phyloP scores from a whole-genome alignment of 2,113 vertebrate genomes.

The Ceyx margarethae region DNA sequence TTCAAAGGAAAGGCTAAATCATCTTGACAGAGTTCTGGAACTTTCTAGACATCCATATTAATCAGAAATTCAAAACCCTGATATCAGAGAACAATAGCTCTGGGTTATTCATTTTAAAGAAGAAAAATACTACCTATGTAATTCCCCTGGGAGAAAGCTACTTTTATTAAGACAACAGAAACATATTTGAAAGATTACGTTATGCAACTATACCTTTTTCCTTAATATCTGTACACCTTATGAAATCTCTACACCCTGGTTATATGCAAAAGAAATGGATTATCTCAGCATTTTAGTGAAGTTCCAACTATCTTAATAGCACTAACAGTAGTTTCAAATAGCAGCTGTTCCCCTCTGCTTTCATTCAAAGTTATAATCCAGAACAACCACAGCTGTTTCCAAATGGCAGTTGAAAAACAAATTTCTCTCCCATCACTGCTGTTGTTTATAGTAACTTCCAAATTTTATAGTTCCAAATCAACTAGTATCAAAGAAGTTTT shows the following conservation, averaged over 20 bases:
- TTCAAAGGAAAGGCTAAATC: conserved; percentile 45
- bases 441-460: background rate
- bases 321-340: background rate
- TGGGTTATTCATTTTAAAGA: conserved; percentile 33
- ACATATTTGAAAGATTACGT: background rate
- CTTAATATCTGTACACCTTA: background rate
- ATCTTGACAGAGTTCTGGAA: conserved; percentile 58
- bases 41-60: conserved; percentile 45
- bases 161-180: background rate
- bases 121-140: background rate
- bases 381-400: background rate
- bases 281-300: background rate
- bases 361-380: background rate
- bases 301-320: background rate
- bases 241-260: background rate
- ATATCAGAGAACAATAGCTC: conserved; percentile 13
- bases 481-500: background rate
- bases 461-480: background rate
- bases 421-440: background rate
- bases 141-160: background rate
- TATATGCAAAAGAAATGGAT: background rate
- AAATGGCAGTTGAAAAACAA: background rate
- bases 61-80: conserved; percentile 41
- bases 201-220: background rate
- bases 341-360: background rate